Percentiles rank a stretch among this genome's conserved stretches.
Conservation (phyloP, 2,888 invertebrate genomes). For the Oegoconia quadripuncta region DNA sequence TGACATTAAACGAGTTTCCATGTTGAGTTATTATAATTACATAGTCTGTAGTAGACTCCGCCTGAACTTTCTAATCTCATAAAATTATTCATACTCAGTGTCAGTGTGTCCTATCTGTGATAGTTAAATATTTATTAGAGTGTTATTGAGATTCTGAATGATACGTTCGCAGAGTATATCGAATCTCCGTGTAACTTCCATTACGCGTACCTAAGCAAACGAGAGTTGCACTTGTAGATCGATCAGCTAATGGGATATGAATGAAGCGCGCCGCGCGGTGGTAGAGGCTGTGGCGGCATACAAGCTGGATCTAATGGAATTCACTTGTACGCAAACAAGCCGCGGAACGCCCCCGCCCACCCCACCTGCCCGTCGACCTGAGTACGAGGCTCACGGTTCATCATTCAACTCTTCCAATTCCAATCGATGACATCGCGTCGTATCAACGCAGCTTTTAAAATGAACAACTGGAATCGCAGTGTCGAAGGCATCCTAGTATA, state of each 20-base stretch:
- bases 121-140: too few relatives aligned
- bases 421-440: constrained; percentile 27
- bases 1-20: constrained; percentile 61
- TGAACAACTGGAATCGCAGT: too few relatives aligned
- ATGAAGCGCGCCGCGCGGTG: constrained; percentile 54
- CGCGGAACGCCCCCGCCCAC: constrained; percentile 54
- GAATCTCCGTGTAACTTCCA: constrained; percentile 7
- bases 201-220: constrained; percentile 40
- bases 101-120: background rate
- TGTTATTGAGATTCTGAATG: background rate
- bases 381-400: constrained; percentile 41
- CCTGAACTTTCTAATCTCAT: constrained; percentile 9
- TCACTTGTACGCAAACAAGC: constrained; percentile 78
- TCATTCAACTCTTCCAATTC: constrained; percentile 26
- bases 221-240: constrained; percentile 67
- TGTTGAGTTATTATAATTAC: constrained; percentile 59
- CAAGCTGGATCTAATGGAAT: constrained; percentile 75
- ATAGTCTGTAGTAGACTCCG: constrained; percentile 21
- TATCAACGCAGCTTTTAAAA: background rate
- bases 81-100: background rate
- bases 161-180: background rate
- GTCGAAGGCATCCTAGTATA: too few relatives aligned
- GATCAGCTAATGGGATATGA: constrained; percentile 77
- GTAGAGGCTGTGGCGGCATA: constrained; percentile 61
- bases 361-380: constrained; percentile 39